Evolutionary conservation across 2,888 invertebrate genomes (phyloP).

Genomic region (Brassicogethes aeneus): DNA sequence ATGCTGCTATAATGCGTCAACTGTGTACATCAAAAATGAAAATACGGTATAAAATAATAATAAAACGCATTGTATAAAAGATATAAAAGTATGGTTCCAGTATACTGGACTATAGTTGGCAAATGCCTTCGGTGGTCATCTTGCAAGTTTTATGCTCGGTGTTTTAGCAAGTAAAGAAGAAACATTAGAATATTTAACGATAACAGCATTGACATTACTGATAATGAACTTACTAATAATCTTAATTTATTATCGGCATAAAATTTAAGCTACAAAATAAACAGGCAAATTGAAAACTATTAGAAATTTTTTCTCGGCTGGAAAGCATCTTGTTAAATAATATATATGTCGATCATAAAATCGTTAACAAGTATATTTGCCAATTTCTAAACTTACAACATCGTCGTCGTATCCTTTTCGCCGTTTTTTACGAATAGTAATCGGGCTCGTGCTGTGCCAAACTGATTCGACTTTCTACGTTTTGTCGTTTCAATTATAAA

Average conservation of each 20-base stretch:
- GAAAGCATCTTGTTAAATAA: constrained; percentile 8
- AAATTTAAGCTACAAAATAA: not conserved
- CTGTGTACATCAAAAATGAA: too few species aligned
- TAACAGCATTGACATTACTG: not conserved
- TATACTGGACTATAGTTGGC: too few species aligned
- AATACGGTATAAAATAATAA: too few species aligned
- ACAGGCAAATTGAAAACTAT: constrained; percentile 5
- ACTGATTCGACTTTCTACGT: constrained; percentile 3
- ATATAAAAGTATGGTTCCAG: too few species aligned
- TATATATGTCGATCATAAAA: constrained; percentile 10
- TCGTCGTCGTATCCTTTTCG: not conserved
- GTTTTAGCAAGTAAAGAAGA: too few species aligned
- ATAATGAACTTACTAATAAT: not conserved
- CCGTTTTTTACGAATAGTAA: constrained; percentile 6
- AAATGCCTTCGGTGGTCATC: too few species aligned
- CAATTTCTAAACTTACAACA: constrained; percentile 8
- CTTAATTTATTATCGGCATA: too few species aligned
- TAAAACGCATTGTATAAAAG: too few species aligned
- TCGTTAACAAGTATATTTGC: constrained; percentile 10
- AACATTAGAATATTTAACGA: not conserved
- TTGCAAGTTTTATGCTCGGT: too few species aligned
- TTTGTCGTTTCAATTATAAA: constrained; percentile 2
- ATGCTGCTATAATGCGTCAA: too few species aligned
- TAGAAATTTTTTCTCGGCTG: constrained; percentile 4
- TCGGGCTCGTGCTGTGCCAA: constrained; percentile 9